These are phyloP conservation scores for Dasypogon diadema DNA, from an alignment of 2,888 invertebrate genomes.

Conservation along the genomic window DNA sequence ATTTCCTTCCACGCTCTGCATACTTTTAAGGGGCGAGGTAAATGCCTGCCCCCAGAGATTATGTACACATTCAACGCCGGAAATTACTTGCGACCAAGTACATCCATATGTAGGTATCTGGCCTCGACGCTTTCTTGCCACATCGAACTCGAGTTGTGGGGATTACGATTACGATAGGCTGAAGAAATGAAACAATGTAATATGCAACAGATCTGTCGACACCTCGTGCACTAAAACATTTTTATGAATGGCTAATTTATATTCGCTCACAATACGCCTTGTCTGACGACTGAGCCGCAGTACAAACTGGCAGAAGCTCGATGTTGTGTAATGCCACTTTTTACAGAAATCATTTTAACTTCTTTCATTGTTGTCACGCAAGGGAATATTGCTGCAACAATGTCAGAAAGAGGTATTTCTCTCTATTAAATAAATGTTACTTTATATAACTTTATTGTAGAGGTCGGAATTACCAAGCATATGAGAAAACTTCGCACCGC, in stretches of 20 bases:
- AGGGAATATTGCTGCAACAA: neutral
- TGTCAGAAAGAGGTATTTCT: too few species aligned
- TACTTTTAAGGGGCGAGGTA: conserved; percentile 12
- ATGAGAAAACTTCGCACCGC: too few species aligned
- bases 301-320: neutral
- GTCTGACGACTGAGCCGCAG: neutral
- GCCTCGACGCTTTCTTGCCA: conserved; percentile 22
- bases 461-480: too few species aligned
- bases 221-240: conserved; percentile 12
- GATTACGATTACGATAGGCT: too few species aligned
- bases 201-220: conserved; percentile 15
- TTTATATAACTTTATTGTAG: too few species aligned
- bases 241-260: conserved; percentile 36
- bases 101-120: neutral
- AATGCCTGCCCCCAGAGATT: conserved; percentile 31
- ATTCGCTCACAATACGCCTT: neutral
- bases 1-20: neutral
- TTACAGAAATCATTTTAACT: neutral
- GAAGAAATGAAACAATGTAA: neutral
- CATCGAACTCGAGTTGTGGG: neutral
- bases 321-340: neutral
- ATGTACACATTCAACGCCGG: conserved; percentile 20
- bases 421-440: too few species aligned
- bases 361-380: neutral
- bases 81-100: conserved; percentile 1